These are phyloP conservation scores for Sterrhoptilus dennistouni DNA, from an alignment of 2,113 vertebrate species.

Conservation along the genomic window DNA sequence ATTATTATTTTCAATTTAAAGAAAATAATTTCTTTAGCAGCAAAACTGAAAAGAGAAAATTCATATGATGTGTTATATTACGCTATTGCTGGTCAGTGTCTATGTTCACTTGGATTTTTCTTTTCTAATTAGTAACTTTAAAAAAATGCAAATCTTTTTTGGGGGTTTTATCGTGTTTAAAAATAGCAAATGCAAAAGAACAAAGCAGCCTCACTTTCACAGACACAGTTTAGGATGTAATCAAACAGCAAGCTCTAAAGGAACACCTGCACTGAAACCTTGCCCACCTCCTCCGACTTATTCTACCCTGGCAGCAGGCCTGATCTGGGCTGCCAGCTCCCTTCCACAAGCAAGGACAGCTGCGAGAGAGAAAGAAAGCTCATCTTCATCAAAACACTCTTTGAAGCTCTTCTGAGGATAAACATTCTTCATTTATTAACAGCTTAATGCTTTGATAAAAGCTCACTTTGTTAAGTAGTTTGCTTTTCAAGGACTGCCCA, in stretches of 20 bases:
- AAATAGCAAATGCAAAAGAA: conserved; percentile 44
- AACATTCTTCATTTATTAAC: conserved; percentile 69
- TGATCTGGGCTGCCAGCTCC: conserved; percentile 10
- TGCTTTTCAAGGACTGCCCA: conserved; percentile 16
- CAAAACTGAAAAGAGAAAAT: not conserved
- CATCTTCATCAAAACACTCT: conserved; percentile 69
- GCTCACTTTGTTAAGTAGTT: conserved; percentile 68
- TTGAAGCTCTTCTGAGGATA: conserved; percentile 62
- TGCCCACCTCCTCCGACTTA: not conserved
- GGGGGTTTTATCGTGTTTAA: not conserved
- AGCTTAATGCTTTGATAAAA: conserved; percentile 68
- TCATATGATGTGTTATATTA: not conserved
- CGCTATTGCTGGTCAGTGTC: not conserved
- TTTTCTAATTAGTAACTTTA: not conserved
- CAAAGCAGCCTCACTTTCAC: conserved; percentile 25
- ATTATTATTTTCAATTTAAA: not conserved
- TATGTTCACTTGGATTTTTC: conserved; percentile 12
- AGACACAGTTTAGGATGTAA: conserved; percentile 20
- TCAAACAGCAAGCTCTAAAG: conserved; percentile 19
- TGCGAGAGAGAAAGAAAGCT: conserved; percentile 50
- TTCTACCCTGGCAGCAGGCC: conserved; percentile 45
- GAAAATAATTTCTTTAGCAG: not conserved
- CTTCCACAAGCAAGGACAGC: conserved; percentile 43
- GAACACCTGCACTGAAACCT: conserved; percentile 58
- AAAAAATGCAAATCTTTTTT: not conserved